A percentile compares a stretch with the other conserved stretches of the same genome.
These are phyloP conservation scores for Nomada hirtipes DNA, from an alignment of 2,888 invertebrate species.

Conservation along the genomic window DNA sequence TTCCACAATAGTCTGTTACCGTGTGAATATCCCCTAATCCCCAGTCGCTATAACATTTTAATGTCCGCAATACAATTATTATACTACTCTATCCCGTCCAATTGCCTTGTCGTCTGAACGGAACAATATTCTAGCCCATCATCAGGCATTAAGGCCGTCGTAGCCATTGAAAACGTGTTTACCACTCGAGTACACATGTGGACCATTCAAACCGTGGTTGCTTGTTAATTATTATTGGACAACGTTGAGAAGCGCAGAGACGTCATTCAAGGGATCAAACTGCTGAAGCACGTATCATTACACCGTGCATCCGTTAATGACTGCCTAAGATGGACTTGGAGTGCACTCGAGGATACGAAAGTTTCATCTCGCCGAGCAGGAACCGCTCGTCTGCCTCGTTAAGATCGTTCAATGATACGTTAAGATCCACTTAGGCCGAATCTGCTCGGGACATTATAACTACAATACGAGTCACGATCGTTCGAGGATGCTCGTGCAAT, in stretches of 20 bases:
- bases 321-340: constrained; percentile 63
- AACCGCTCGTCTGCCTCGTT: constrained; percentile 65
- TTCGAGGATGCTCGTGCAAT: constrained; percentile 26
- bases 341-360: constrained; percentile 64
- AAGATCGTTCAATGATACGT: constrained; percentile 68
- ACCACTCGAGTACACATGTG: constrained; percentile 16
- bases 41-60: background rate
- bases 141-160: constrained; percentile 12
- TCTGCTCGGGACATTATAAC: constrained; percentile 45
- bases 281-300: constrained; percentile 52
- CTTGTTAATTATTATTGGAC: constrained; percentile 48
- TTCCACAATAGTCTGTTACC: too few species aligned
- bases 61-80: background rate
- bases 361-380: constrained; percentile 54
- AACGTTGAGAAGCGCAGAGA: background rate
- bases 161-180: constrained; percentile 32
- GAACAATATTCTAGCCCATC: constrained; percentile 3
- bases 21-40: background rate
- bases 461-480: constrained; percentile 53
- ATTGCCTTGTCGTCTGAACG: constrained; percentile 8
- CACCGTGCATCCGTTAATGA: constrained; percentile 60
- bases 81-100: constrained; percentile 3
- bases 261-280: constrained; percentile 41
- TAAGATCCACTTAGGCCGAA: constrained; percentile 59
- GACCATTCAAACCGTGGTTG: constrained; percentile 10